These are phyloP conservation scores for Seira ritae DNA, from an alignment of 2,888 invertebrate genomes.

Conservation along the genomic window DNA sequence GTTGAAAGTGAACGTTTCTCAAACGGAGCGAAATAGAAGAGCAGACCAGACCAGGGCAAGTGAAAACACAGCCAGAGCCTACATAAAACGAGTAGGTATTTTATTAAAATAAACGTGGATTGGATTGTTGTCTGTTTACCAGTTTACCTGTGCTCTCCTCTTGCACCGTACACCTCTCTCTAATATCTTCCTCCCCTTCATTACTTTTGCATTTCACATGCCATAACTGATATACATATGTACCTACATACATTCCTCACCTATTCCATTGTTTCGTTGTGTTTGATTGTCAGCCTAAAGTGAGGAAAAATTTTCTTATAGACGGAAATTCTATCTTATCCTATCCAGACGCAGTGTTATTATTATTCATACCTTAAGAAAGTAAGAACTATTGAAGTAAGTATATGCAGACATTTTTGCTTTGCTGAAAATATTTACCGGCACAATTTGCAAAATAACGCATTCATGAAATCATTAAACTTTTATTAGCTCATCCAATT, in stretches of 20 bases:
- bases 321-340: too few species aligned
- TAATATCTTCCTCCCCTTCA: conserved; percentile 5
- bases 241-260: conserved; percentile 10
- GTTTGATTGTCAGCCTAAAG: conserved; percentile 33
- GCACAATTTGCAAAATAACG: neutral
- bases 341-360: too few species aligned
- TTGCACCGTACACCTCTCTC: neutral
- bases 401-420: too few species aligned
- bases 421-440: too few species aligned
- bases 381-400: too few species aligned
- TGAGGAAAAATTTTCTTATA: conserved; percentile 42
- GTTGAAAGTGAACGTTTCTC: neutral
- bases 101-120: neutral
- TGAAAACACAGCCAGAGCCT: neutral
- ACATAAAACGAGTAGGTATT: neutral
- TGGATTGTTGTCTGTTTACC: conserved; percentile 5
- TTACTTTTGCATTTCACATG: conserved; percentile 7
- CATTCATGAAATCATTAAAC: conserved; percentile 10
- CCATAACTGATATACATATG: neutral
- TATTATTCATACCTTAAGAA: too few species aligned
- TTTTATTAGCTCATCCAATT: conserved; percentile 13
- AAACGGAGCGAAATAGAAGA: neutral
- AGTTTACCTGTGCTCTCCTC: neutral
- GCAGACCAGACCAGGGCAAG: neutral
- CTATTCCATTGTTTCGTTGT: conserved; percentile 41